These are phyloP conservation scores for Lepidochrysops patricia DNA, from an alignment of 2,888 invertebrate genomes.

Conservation along the genomic window DNA sequence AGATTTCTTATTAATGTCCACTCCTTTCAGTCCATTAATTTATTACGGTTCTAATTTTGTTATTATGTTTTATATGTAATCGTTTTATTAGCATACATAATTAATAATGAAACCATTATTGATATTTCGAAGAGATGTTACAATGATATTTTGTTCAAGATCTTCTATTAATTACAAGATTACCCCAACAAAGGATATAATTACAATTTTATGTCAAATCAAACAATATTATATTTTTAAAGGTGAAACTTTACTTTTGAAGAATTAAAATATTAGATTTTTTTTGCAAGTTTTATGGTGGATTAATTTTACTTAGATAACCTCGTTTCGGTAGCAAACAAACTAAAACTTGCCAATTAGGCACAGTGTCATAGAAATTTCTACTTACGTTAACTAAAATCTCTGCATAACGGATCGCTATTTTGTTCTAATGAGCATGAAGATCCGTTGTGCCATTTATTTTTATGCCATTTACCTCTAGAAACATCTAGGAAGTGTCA, in stretches of 20 bases:
- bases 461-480: background rate
- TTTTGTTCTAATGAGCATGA: conserved; percentile 10
- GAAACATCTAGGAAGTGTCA: conserved; percentile 29
- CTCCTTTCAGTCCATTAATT: conserved; percentile 24
- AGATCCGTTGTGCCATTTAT: background rate
- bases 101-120: background rate
- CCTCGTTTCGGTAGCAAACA: background rate
- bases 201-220: too few species aligned
- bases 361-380: background rate
- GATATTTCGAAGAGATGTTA: background rate
- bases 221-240: too few species aligned
- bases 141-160: background rate
- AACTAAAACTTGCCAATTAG: background rate
- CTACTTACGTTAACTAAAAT: background rate
- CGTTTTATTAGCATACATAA: conserved; percentile 4
- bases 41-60: conserved; percentile 31
- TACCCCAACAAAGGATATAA: too few species aligned
- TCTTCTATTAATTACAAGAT: background rate
- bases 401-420: background rate
- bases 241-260: too few species aligned
- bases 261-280: too few species aligned
- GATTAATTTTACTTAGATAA: too few species aligned
- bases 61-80: conserved; percentile 27
- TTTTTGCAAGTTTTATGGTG: too few species aligned
- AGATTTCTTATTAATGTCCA: conserved; percentile 49